Conservation (phyloP, 2,797 vertebrate genomes). For the Lophius americanus region DNA sequence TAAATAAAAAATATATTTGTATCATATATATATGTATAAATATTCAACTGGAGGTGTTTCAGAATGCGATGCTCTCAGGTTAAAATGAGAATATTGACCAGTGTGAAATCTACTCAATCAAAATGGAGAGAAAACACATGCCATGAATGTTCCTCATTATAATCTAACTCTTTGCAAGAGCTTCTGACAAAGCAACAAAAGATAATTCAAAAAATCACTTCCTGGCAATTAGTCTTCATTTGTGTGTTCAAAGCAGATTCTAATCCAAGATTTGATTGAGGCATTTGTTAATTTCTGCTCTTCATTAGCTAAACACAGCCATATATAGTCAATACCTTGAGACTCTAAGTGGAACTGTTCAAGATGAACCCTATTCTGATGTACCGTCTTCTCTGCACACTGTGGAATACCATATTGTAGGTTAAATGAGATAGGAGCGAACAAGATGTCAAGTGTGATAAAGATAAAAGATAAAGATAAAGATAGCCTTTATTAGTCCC, state of each 20-base stretch:
- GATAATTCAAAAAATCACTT: conserved; percentile 1
- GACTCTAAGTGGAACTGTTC: conserved; percentile 23
- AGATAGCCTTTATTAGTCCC: no score
- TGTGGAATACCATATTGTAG: conserved; percentile 15
- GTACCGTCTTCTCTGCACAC: conserved; percentile 13
- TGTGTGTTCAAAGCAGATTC: conserved; percentile 10
- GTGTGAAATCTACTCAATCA: not conserved
- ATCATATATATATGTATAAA: no score
- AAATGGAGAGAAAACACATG: not conserved
- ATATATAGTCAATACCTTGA: not conserved
- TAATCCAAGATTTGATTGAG: conserved; percentile 7
- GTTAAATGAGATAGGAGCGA: conserved; percentile 38
- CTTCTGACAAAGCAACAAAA: conserved; percentile 7
- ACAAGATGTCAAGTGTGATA: not conserved
- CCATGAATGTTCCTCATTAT: not conserved
- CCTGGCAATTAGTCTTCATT: conserved; percentile 13
- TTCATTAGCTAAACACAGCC: conserved; percentile 21
- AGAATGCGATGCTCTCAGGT: not conserved
- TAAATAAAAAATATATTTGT: no score
- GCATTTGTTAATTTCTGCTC: conserved; percentile 11
- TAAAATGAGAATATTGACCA: not conserved
- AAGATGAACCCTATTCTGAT: conserved; percentile 19
- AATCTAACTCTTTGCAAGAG: conserved; percentile 5
- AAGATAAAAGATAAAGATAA: no score
- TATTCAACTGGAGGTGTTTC: not conserved